Conservation (phyloP, 1,140 invertebrate genomes). For the Patella vulgata region DNA sequence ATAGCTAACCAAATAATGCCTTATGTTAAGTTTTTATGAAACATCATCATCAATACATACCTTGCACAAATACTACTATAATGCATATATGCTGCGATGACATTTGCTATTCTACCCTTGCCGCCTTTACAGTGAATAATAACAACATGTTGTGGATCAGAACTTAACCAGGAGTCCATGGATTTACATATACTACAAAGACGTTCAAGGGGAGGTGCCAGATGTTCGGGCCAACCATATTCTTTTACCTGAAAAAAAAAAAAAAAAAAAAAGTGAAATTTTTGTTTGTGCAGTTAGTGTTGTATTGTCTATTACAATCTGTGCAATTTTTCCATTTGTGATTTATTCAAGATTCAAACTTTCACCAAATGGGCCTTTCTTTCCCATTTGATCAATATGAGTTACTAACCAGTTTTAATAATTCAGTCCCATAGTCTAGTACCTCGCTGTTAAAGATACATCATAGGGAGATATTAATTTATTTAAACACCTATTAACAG, state of each 20-base stretch:
- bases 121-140: constrained; percentile 87
- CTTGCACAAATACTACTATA: constrained; percentile 91
- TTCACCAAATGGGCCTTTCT: too few relatives aligned
- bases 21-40: too few relatives aligned
- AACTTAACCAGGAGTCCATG: constrained; percentile 89
- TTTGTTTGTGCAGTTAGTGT: not conserved
- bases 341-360: too few relatives aligned
- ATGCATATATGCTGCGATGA: constrained; percentile 92
- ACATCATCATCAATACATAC: constrained; percentile 62
- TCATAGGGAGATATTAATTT: too few relatives aligned
- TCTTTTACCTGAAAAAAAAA: constrained; percentile 71
- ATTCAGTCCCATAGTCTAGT: too few relatives aligned
- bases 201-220: constrained; percentile 88
- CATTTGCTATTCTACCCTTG: constrained; percentile 77
- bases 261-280: constrained; percentile 11
- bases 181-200: constrained; percentile 92
- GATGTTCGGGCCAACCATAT: constrained; percentile 84
- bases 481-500: too few relatives aligned
- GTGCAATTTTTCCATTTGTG: too few relatives aligned
- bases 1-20: too few relatives aligned
- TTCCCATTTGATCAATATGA: too few relatives aligned
- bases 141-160: constrained; percentile 80
- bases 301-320: too few relatives aligned
- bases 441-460: too few relatives aligned
- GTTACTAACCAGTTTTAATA: too few relatives aligned